Conservation (phyloP, 2,888 invertebrate species). For the Pseudolycoriella hygida region DNA sequence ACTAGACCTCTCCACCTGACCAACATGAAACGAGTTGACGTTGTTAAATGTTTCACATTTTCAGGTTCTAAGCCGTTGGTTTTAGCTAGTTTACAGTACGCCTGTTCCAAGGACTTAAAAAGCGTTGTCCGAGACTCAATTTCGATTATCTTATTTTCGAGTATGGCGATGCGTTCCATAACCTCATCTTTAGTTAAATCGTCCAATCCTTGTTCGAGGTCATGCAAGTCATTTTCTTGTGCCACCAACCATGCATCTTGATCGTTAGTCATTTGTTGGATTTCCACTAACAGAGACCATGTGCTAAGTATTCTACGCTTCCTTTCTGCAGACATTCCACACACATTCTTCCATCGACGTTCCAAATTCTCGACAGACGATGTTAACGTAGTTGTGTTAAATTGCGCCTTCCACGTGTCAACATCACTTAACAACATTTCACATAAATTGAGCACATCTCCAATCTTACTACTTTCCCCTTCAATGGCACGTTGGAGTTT, state of each 20-base stretch:
- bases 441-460: constrained; percentile 61
- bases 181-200: constrained; percentile 38
- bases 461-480: constrained; percentile 56
- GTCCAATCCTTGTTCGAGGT: constrained; percentile 36
- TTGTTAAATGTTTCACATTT: constrained; percentile 43
- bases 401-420: constrained; percentile 51
- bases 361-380: constrained; percentile 52
- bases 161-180: constrained; percentile 34
- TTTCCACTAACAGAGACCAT: constrained; percentile 41
- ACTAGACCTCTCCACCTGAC: constrained; percentile 47
- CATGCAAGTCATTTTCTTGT: constrained; percentile 41
- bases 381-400: constrained; percentile 49
- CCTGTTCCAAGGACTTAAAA: constrained; percentile 46
- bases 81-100: constrained; percentile 48
- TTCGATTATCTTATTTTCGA: constrained; percentile 35
- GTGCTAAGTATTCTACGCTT: constrained; percentile 45
- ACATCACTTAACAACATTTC: constrained; percentile 59
- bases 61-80: constrained; percentile 50
- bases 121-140: constrained; percentile 36
- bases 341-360: constrained; percentile 62
- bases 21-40: constrained; percentile 37
- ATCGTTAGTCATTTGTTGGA: constrained; percentile 35
- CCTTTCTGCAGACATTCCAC: constrained; percentile 50
- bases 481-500: constrained; percentile 57
- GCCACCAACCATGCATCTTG: constrained; percentile 42